Evolutionary conservation across 1,140 invertebrate species (phyloP), one percentile per base, ranked within the genome.

Genomic region (Pomacea maculata): DNA sequence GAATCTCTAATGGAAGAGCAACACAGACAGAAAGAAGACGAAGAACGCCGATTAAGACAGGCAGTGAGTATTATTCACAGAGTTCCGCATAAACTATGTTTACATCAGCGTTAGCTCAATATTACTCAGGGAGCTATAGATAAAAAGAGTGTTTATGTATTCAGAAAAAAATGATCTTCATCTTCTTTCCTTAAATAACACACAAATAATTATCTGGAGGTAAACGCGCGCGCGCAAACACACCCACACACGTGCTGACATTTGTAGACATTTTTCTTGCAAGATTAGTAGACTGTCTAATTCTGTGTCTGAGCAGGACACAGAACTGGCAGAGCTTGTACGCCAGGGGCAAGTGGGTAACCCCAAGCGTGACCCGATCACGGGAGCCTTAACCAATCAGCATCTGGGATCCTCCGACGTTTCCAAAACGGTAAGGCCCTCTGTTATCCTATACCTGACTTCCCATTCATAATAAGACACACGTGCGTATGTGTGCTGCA

Each of bases 361-460:
- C 67, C 88, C 88, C n/a, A 79, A 80, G 45, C 84, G 86, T 64
- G 86, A 89, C 76, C 85, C 86, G 15, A 75, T 79, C 19, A 89
- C 88, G 7, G 88, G 88, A 10, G 55, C 81, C 25, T 67, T 89
- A 15, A 74, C 79, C 61, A 82, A 84, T 75, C 88, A 89, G 55
- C 86, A 88, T 78, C 83, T 88, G 0, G 72, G 75, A 25, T 85
- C 82, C 52, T 87, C 88, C 21, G 88, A 89, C 77, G 84, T 89
- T 15, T 85, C 87, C 9, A 83, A 85, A 83, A 64, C 76, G 70
- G 86, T 87, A 80, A 84, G 83, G 79, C 57, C 17, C 55, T 73
- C 15, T 17, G 57, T 17, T 61, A 2, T 61, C 57, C 57, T 61
- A 61, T 11, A 17, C 8, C 57, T 61, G 34, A 4, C 34, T 45